These are phyloP conservation scores for Xiphophorus hellerii DNA, from an alignment of 2,113 vertebrate genomes.

Conservation along the genomic window DNA sequence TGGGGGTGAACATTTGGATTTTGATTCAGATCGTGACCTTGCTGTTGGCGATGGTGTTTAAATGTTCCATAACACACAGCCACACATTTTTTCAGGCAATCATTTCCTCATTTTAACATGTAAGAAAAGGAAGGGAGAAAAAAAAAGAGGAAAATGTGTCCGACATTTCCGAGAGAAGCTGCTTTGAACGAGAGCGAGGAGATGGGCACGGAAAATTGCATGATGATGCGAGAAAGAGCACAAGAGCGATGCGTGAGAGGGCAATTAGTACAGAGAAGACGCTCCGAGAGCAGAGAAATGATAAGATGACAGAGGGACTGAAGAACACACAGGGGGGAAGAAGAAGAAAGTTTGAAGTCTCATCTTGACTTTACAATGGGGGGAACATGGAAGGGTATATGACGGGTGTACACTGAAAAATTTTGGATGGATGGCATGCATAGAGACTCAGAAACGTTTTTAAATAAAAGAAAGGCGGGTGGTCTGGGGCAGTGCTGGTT, in stretches of 20 bases:
- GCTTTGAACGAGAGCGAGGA: slow-evolving; percentile 34
- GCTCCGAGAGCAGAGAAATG: background rate
- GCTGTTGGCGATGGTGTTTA: slow-evolving; percentile 61
- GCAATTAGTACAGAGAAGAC: background rate
- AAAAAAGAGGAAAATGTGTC: slow-evolving; percentile 8
- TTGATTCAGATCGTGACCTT: slow-evolving; percentile 41
- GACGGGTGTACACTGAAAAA: slow-evolving; percentile 36
- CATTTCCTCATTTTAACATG: slow-evolving; percentile 53
- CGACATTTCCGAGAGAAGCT: slow-evolving; percentile 52
- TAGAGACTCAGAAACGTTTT: slow-evolving; percentile 25
- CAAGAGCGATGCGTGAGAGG: slow-evolving; percentile 7
- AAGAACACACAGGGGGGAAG: slow-evolving; percentile 12
- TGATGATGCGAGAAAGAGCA: slow-evolving; percentile 14
- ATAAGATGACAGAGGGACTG: slow-evolving; percentile 25
- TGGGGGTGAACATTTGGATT: slow-evolving; percentile 29
- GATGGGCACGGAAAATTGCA: slow-evolving; percentile 3
- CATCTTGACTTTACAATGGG: slow-evolving; percentile 32
- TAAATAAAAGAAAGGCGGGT: slow-evolving; percentile 64
- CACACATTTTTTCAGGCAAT: slow-evolving; percentile 62
- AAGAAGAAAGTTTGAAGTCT: slow-evolving; percentile 14
- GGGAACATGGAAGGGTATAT: slow-evolving; percentile 13
- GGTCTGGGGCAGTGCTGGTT: slow-evolving; percentile 94
- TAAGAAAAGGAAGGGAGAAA: slow-evolving; percentile 28
- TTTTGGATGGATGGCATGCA: slow-evolving; percentile 55
- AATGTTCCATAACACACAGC: slow-evolving; percentile 77